Conservation (phyloP, 2,888 invertebrate genomes). For the Glyphotaelius pellucidus region DNA sequence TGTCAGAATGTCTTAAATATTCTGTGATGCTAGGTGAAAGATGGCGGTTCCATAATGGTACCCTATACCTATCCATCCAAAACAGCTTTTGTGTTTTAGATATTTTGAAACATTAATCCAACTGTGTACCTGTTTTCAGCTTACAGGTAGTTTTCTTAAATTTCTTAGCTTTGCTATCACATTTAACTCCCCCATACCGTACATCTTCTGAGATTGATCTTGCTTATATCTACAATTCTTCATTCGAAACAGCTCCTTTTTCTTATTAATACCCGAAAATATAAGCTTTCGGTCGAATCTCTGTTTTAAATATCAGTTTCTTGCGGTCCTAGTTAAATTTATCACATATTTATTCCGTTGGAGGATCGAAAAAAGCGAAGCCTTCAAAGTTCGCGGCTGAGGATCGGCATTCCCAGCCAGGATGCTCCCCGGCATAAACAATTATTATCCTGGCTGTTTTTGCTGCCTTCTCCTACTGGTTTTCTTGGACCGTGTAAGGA, state of each 20-base stretch:
- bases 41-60: too few relatives aligned
- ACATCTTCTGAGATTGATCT: not conserved
- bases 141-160: not conserved
- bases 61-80: too few relatives aligned
- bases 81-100: too few relatives aligned
- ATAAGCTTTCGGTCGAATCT: not conserved
- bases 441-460: constrained; percentile 28
- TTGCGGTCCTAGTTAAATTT: not conserved
- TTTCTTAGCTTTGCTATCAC: not conserved
- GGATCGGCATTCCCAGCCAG: constrained; percentile 39
- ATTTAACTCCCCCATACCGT: not conserved
- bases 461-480: not conserved
- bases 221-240: not conserved
- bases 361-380: constrained; percentile 1
- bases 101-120: too few relatives aligned
- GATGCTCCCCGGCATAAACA: not conserved
- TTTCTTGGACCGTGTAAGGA: not conserved
- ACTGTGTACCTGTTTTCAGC: too few relatives aligned
- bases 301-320: not conserved
- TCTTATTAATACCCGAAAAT: not conserved
- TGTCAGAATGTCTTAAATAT: too few relatives aligned
- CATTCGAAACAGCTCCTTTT: not conserved
- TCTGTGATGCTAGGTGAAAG: too few relatives aligned
- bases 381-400: constrained; percentile 26
- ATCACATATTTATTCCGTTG: not conserved